Evolutionary conservation across 2,113 vertebrate genomes (phyloP).

Genomic region (Natator depressus): DNA sequence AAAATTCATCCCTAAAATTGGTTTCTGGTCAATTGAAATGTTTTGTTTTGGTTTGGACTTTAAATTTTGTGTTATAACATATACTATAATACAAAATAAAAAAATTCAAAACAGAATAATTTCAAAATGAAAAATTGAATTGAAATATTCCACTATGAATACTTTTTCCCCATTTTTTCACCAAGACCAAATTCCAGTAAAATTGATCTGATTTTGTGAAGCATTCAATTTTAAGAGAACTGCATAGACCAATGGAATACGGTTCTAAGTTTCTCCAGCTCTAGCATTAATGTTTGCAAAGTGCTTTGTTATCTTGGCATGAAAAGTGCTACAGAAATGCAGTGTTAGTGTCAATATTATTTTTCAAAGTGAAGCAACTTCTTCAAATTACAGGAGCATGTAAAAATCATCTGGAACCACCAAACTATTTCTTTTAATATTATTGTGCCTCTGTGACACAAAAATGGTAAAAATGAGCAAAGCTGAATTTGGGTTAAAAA

Average conservation of each 20-base stretch:
- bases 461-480: neutral
- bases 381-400: neutral
- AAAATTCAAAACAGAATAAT: neutral
- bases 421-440: neutral
- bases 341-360: neutral
- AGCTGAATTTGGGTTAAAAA: constrained; percentile 13
- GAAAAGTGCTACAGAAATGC: neutral
- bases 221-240: neutral
- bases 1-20: neutral
- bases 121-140: neutral
- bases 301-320: neutral
- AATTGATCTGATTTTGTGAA: neutral
- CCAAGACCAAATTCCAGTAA: neutral
- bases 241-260: neutral
- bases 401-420: neutral
- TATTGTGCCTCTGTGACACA: neutral
- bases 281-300: neutral
- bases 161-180: neutral
- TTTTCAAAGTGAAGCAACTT: constrained; percentile 27
- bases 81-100: too few species aligned
- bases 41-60: neutral
- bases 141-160: neutral
- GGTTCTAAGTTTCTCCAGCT: too few species aligned
- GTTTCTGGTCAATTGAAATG: neutral
- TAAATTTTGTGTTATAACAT: neutral